Conservation (phyloP, 1,140 invertebrate genomes). For the Lutraria rhynchaena region DNA sequence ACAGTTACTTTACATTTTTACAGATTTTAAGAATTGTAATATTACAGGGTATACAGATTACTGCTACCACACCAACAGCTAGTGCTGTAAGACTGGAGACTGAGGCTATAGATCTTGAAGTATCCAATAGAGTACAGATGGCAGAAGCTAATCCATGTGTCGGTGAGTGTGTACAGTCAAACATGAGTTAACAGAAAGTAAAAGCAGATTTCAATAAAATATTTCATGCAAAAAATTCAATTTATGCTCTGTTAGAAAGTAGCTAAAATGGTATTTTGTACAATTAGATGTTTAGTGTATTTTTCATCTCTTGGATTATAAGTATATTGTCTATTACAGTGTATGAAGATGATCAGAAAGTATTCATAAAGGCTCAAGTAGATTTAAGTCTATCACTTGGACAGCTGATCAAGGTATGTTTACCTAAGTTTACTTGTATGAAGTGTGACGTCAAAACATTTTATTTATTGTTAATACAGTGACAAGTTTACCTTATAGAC, state of each 20-base stretch:
- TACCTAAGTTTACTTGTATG: background rate
- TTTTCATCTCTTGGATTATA: no score
- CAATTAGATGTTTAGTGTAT: no score
- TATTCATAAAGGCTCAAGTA: conserved; percentile 97
- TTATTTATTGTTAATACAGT: background rate
- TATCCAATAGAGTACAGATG: conserved; percentile 97
- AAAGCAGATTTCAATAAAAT: no score
- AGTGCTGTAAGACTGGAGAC: conserved; percentile 98
- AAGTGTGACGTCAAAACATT: no score
- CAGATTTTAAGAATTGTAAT: no score
- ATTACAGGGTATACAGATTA: conserved; percentile 97
- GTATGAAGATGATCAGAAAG: conserved; percentile 84
- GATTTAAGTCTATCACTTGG: conserved; percentile 97
- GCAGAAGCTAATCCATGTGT: conserved; percentile 64
- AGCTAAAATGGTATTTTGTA: no score
- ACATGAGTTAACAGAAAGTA: background rate
- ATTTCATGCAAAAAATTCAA: no score
- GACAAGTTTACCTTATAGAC: background rate
- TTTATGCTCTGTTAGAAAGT: no score
- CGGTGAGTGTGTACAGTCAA: conserved; percentile 49
- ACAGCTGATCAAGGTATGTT: conserved; percentile 88
- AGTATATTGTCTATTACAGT: conserved; percentile 58
- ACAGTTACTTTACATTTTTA: no score
- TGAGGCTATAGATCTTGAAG: conserved; percentile 90
- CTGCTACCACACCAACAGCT: conserved; percentile 98